Evolutionary conservation across 2,113 vertebrate genomes (phyloP).

Genomic region (Corythaeola cristata): DNA sequence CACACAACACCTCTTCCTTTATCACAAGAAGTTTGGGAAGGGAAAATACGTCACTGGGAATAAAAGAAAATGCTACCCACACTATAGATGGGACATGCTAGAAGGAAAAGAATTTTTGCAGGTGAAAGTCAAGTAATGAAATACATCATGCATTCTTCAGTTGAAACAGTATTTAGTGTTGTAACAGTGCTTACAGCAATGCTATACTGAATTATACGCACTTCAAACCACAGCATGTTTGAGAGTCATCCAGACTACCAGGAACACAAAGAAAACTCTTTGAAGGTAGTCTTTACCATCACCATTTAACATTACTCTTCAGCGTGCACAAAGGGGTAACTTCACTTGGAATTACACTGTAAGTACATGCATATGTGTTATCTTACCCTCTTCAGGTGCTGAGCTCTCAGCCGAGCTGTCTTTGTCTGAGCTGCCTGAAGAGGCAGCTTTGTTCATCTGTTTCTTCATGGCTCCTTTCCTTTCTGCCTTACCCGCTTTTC

Average conservation of each 20-base stretch:
- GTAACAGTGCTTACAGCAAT: background rate
- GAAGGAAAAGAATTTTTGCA: background rate
- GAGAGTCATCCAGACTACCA: background rate
- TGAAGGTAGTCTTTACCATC: background rate
- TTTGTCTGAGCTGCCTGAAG: conserved; percentile 95
- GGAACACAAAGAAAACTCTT: background rate
- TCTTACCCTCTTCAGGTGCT: conserved; percentile 94
- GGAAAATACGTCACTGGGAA: background rate
- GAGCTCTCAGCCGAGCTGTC: conserved; percentile 96
- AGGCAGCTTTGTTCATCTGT: conserved; percentile 88
- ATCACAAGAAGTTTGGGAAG: background rate
- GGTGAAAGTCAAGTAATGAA: background rate
- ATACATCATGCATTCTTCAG: background rate
- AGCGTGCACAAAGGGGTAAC: background rate
- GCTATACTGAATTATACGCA: background rate
- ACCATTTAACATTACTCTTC: background rate
- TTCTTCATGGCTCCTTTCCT: conserved; percentile 92
- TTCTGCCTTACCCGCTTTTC: conserved; percentile 89
- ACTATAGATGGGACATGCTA: background rate
- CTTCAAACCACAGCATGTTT: background rate
- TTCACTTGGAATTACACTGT: background rate
- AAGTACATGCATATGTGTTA: background rate
- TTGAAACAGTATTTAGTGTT: background rate
- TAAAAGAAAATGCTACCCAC: background rate
- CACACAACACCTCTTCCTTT: background rate